Percentiles rank a stretch among this genome's conserved stretches.
These are phyloP conservation scores for Microcebus jonahi DNA, from an alignment of 2,113 vertebrate species.

Conservation along the genomic window DNA sequence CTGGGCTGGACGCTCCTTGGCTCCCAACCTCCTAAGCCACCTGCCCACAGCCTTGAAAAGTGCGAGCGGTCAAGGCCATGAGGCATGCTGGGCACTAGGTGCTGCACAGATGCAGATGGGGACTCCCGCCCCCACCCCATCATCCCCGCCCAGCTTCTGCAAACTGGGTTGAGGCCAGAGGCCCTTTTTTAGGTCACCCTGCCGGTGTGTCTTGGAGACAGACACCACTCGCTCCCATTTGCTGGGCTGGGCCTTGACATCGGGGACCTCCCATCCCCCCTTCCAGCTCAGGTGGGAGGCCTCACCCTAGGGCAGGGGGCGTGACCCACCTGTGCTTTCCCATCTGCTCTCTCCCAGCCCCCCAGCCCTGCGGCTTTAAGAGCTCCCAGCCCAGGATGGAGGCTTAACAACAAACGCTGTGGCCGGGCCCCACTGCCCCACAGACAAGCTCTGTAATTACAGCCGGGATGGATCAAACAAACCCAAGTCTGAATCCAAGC, in stretches of 20 bases:
- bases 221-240: background rate
- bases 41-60: background rate
- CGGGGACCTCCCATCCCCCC: too few relatives aligned
- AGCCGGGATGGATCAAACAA: background rate
- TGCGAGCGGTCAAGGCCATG: rapidly evolving
- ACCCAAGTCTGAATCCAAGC: background rate
- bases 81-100: background rate
- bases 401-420: rapidly evolving
- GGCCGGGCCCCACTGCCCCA: background rate
- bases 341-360: background rate
- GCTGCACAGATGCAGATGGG: rapidly evolving
- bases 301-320: background rate
- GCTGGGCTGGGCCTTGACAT: background rate
- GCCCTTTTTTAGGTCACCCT: too few relatives aligned
- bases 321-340: too few relatives aligned
- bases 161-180: background rate
- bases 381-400: background rate
- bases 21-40: background rate
- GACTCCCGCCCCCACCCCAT: background rate
- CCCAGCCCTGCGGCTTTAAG: background rate
- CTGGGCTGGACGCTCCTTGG: background rate
- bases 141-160: background rate
- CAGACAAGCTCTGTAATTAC: background rate
- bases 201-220: rapidly evolving
- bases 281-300: background rate